Base-by-base conservation (phyloP, 2,888 invertebrate genomes). In the Polietes domitor region DNA sequence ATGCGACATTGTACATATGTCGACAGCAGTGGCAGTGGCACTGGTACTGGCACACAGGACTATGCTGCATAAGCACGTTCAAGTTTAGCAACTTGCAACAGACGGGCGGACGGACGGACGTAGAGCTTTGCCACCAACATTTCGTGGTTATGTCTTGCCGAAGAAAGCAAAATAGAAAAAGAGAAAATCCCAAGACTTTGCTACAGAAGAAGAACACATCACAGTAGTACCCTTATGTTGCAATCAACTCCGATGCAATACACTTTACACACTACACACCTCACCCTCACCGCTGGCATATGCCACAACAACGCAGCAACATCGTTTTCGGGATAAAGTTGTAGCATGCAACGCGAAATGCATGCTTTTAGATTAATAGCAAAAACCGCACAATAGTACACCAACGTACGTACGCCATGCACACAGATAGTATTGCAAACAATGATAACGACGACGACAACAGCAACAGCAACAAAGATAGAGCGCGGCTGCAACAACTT, bases 311-410 rank as follows among this genome's bases (percentile, higher is more conserved):
- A 19, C 53, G 53, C 53, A 53, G 21, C 53, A 53, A 21, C 19
- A 12, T 58, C 58, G 58, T 58, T 26, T 47, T 26, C 5, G 58
- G 58, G 24, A 58, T 58, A 58, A 26, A 58, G 58, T 58, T 58
- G 58, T 58, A 53, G 73, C 77, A 79, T 79, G 76, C 68, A 53
- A 72, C 75, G 71, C 41, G 75, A 58, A 47, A 72, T 84, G 55
- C 78, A 55, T 72, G 80, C 80, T 84, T 84, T 81, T 75, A 84
- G 53, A 81, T 81, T 84, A 84, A 84, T 84, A 84, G 76, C 68
- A 80, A 80, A 75, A 78, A 47, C 65, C 75, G 74, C 77, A 83
- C 72, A 78, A 81, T 76, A 73, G 76, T 24, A 78, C 76, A 65
- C 37, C n/a, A 17, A 55, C 41, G 65, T 10, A 1, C 65, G 15